Conservation (phyloP, 2,797 vertebrate genomes). For the Hippocampus kuda region DNA sequence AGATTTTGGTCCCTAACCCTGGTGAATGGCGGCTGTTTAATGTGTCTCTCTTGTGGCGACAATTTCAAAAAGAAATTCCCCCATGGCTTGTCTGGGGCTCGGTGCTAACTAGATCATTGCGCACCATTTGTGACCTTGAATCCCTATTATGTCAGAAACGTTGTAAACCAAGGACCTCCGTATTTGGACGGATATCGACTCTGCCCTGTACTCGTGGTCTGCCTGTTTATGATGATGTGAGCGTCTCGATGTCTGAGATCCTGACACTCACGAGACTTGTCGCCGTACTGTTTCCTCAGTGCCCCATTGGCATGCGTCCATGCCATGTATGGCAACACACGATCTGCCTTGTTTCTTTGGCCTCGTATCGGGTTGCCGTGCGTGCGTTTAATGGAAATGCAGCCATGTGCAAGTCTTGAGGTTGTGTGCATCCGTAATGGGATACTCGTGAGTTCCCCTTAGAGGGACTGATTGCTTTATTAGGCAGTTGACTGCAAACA, state of each 20-base stretch:
- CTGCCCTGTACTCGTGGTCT: slow-evolving; percentile 17
- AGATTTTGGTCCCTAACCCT: neutral
- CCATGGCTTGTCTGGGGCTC: neutral
- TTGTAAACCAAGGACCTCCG: neutral
- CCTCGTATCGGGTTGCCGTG: slow-evolving; percentile 52
- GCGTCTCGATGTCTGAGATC: slow-evolving; percentile 42
- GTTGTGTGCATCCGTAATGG: slow-evolving; percentile 62
- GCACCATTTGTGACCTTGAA: neutral
- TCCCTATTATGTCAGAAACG: neutral
- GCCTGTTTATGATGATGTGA: neutral
- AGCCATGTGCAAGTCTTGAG: slow-evolving; percentile 60
- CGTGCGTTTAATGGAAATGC: slow-evolving; percentile 62
- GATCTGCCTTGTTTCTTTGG: slow-evolving; percentile 61
- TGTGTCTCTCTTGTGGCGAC: neutral
- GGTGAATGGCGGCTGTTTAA: neutral
- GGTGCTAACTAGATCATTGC: neutral
- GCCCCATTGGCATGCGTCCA: slow-evolving; percentile 59
- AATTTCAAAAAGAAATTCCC: neutral
- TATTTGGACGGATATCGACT: slow-evolving; percentile 16
- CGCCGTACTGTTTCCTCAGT: slow-evolving; percentile 45
- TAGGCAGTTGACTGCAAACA: slow-evolving; percentile 61
- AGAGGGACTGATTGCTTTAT: slow-evolving; percentile 59
- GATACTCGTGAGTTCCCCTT: slow-evolving; percentile 61
- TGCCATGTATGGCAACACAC: slow-evolving; percentile 60
- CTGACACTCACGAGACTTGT: slow-evolving; percentile 34